Base-by-base conservation (phyloP, 92 coral and sea anemone genomes). In the Virgularia gustaviana region DNA sequence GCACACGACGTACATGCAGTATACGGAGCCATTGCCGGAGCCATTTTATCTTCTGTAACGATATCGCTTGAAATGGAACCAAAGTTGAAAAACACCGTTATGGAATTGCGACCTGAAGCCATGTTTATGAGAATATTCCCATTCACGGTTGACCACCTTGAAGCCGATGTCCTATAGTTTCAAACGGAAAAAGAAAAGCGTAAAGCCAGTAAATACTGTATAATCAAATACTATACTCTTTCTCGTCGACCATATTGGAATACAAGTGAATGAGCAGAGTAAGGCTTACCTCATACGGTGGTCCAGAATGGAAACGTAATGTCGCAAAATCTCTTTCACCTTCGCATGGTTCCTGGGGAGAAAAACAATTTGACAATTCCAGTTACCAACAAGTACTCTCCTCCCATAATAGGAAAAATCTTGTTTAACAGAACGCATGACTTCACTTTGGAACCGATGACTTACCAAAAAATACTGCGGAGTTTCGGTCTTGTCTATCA, bases 31-130 rank as follows among this genome's bases (percentile, higher is more conserved):
- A n/a, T n/a, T n/a, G n/a, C n/a, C n/a, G n/a, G n/a, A n/a, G n/a
- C n/a, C n/a, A n/a, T 23, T 43, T 70, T 80, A 92, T 86, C 98
- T 84, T 53, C 98, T 83, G 73, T 92, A 92, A 53, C 98, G 79
- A 73, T 92, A 92, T 33, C 98, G 78, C 78, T 92, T 92, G 79
- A 92, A 92, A 64, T 92, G 98, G 70, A 92, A 92, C 98, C 98
- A 92, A 4, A 92, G 88, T 57, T 92, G 98, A 63, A 92, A 92
- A 51, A 89, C 88, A 62, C 90, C 90, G 76, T 92, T 92, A 49
- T 92, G 98, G 63, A 92, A 92, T 60, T 92, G 98, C 57, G 96
- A 92, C 56, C 98, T 86, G 44, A 92, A 92, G 35, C 98, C 98
- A 54, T 92, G 96, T 30, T 96, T 83, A 72, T 92, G 98, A 4